Percentiles rank a stretch among this genome's conserved stretches.
These are phyloP conservation scores for Neosilurus mollespiculum DNA, from an alignment of 2,797 vertebrate genomes.

Conservation along the genomic window DNA sequence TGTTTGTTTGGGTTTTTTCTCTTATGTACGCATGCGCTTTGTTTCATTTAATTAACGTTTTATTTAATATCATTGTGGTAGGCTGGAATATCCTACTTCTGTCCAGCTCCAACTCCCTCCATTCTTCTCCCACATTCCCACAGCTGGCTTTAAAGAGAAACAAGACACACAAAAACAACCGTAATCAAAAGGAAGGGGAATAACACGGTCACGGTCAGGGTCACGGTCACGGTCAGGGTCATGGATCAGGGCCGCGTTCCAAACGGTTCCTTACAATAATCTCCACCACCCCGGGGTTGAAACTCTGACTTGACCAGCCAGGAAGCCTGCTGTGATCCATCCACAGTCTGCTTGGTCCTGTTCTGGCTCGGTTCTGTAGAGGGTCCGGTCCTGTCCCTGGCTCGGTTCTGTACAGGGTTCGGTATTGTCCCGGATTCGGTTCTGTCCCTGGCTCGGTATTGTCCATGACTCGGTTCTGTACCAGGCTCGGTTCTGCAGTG, in stretches of 20 bases:
- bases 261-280: not conserved
- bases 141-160: not conserved
- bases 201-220: constrained; percentile 28
- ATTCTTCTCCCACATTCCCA: not conserved
- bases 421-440: not conserved
- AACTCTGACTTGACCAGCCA: not conserved
- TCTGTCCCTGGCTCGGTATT: no score
- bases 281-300: not conserved
- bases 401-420: not conserved
- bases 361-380: not conserved
- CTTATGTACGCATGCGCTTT: not conserved
- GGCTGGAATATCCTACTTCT: not conserved
- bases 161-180: not conserved
- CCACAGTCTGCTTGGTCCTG: not conserved
- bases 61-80: not conserved
- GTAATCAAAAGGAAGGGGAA: not conserved
- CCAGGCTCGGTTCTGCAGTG: not conserved
- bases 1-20: not conserved
- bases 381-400: no score
- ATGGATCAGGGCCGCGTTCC: not conserved
- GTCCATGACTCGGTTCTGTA: not conserved
- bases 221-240: constrained; percentile 25
- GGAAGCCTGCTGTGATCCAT: not conserved
- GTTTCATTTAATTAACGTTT: not conserved
- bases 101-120: not conserved